phyloP scores from a whole-genome alignment of 1,140 invertebrate species.

The Temnothorax longispinosus region DNA sequence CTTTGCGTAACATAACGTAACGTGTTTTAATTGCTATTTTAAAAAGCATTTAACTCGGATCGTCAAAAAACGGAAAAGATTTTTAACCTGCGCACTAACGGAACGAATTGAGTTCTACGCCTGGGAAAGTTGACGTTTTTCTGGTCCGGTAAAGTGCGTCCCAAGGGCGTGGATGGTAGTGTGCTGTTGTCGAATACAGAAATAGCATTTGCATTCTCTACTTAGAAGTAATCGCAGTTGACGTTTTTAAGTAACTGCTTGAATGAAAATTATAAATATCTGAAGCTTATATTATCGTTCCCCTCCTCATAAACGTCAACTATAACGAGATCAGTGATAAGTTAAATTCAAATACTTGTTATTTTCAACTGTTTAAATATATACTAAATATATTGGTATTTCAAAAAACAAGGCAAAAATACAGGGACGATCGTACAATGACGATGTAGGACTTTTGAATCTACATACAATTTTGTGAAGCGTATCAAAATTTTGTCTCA shows the following conservation, averaged over 20 bases:
- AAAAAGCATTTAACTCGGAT: neutral
- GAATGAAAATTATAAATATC: neutral
- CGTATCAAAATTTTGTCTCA: conserved; percentile 26
- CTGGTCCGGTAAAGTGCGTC: conserved; percentile 37
- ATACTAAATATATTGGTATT: neutral
- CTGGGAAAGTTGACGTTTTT: conserved; percentile 37
- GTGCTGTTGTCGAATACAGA: conserved; percentile 14
- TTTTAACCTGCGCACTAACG: neutral
- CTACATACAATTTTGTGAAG: neutral
- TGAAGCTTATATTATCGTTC: neutral
- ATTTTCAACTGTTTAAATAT: neutral
- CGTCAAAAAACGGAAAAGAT: neutral
- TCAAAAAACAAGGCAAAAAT: neutral
- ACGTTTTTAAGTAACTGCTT: conserved; percentile 29
- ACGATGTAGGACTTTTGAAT: neutral
- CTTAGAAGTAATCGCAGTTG: conserved; percentile 28
- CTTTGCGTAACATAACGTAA: neutral
- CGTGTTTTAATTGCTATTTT: conserved; percentile 5
- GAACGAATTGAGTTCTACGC: conserved; percentile 1
- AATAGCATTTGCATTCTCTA: conserved; percentile 29
- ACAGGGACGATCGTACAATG: neutral
- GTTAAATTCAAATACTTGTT: neutral
- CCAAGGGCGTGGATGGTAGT: neutral
- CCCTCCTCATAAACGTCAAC: neutral
- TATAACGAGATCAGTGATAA: neutral